phyloP scores from a whole-genome alignment of 2,113 vertebrate genomes.

The Pica pica region DNA sequence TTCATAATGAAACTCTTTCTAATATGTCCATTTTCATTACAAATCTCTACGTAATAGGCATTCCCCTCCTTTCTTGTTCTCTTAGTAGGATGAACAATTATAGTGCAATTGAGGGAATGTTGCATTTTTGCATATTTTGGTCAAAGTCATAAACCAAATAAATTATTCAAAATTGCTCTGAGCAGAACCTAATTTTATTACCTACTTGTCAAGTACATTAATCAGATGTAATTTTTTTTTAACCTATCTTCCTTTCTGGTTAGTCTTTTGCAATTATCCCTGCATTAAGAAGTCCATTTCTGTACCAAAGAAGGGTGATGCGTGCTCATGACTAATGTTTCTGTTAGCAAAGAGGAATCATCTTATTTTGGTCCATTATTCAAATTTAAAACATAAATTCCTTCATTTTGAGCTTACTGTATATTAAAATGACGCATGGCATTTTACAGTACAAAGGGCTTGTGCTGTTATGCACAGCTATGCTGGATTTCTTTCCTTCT shows the following conservation, averaged over 20 bases:
- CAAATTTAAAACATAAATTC: not conserved
- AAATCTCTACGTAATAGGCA: not conserved
- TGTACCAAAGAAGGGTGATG: not conserved
- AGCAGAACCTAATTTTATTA: conserved; percentile 51
- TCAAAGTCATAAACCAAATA: not conserved
- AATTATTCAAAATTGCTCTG: conserved; percentile 20
- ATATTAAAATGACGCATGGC: not conserved
- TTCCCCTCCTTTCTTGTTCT: not conserved
- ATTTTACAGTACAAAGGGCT: not conserved
- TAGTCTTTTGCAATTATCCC: conserved; percentile 28
- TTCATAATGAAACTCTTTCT: not conserved
- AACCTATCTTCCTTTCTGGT: not conserved
- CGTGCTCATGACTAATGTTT: not conserved
- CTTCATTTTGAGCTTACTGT: not conserved
- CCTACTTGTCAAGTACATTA: conserved; percentile 30
- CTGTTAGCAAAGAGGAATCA: conserved; percentile 27
- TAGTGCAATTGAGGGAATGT: not conserved
- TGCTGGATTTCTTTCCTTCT: not conserved
- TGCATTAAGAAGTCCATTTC: not conserved
- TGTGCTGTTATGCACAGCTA: not conserved
- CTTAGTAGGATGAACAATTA: not conserved
- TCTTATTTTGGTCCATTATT: conserved; percentile 38
- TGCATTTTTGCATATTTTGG: not conserved
- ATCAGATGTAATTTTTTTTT: not conserved
- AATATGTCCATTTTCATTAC: not conserved